Base-by-base conservation (phyloP, 2,113 vertebrate species). In the Pontoporia blainvillei region DNA sequence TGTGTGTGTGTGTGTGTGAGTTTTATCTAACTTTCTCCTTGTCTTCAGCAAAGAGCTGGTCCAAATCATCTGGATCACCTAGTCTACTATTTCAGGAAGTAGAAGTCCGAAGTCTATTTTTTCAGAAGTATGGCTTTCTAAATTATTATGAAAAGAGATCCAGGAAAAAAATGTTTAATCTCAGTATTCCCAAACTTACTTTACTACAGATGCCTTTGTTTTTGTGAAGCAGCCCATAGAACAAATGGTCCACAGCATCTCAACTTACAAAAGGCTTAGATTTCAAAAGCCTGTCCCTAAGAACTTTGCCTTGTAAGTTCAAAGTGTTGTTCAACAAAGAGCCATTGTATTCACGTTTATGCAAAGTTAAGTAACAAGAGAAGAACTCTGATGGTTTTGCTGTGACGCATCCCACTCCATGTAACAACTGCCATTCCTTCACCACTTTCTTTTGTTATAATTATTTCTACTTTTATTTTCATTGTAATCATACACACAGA, bases 241-340 rank as follows among this genome's bases (percentile, higher is more conserved):
- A 90, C 73, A 76, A 94, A 94, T 90, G 87, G 91, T 91, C 85
- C 67, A 44, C 46, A 20, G 89, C 72, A 64, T 93, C 92, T 97
- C 72, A 41, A 9, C 27, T 96, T 89, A 96, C 86, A 73, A 88
- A 94, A 94, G 88, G 83, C 73, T 96, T 96, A 36, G 82, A 71
- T 97, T 97, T 98, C 96, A 93, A 86, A 96, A 96, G 46, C 17
- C 83, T 62, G 14, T 39, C 49, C 90, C 62, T 57, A 57, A 96
- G 84, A 97, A 75, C 29, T 31, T 64, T 8, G 73, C 85, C 95
- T 95, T 92, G 34, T 62, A 64, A 88, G 66, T 94, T 96, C 89
- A 86, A 79, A 94, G 94, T 75, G 41, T 34, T 57, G 18, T 71
- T 41, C 21, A 95, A 98, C 97, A 97, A 97, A 94, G 67, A 75